Evolutionary conservation across 2,888 invertebrate species (phyloP), one percentile per base, ranked within the genome.

Genomic region (Embidobia sp.): DNA sequence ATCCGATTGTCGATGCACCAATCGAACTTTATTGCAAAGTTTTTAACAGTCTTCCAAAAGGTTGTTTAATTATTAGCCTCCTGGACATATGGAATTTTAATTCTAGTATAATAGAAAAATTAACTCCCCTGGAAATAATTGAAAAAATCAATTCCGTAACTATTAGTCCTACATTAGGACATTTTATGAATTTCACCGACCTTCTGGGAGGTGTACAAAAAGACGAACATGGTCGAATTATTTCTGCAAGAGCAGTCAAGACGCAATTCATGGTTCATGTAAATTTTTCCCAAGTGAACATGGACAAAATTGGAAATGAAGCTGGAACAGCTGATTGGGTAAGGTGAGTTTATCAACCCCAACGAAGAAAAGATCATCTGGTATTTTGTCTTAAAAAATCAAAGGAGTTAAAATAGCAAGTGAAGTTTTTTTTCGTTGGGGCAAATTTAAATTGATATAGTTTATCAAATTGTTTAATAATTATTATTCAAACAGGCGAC

Each of bases 291-390:
- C 90, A 91, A 57, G 91, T 94, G 11, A 91, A 94, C 85, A 91
- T 93, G 87, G 91, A 93, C 84, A 92, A 93, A 89, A 91, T 92
- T 49, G 94, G 94, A 64, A 95, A 94, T 87, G 90, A 92, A 81
- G 93, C 94, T 10, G 95, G 95, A 49, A 95, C 95, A 29, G 94
- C 94, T 83, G 94, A 94, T 83, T 94, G 94, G 94, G 94, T 94
- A 84, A 90, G 86, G 86, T 88, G 77, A 83, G 85, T 85, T 44
- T 26, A 18, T 37, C 40, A 29, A 1, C 18, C 40, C 35, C 37
- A 53, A 57, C 11, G 53, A 46, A 72, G 11, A 8, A 53, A 59
- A 27, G 59, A 35, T n/a, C n/a, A n/a, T n/a, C n/a, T n/a, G n/a
- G n/a, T 11, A 16, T 37, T 3, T 16, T 16, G 1, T 16, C 18